These are phyloP conservation scores for Ophion ellenae DNA, from an alignment of 2,888 invertebrate species.

Conservation along the genomic window DNA sequence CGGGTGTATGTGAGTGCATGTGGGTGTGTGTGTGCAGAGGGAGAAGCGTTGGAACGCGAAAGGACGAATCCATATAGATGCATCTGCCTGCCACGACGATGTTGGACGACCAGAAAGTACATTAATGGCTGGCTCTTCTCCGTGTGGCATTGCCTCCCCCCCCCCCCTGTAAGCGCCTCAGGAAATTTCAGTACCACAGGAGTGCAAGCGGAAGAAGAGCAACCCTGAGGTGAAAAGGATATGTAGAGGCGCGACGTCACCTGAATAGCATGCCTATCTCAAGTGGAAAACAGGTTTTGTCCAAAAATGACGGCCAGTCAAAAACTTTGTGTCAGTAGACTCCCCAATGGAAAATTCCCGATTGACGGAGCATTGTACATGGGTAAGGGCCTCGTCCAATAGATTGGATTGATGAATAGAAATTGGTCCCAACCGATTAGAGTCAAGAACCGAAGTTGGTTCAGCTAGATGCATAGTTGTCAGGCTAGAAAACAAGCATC, in stretches of 20 bases:
- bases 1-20: not conserved
- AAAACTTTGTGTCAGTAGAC: no score
- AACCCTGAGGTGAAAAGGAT: not conserved
- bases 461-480: no score
- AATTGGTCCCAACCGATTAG: not conserved
- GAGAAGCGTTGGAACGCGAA: conserved; percentile 20
- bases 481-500: no score
- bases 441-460: no score
- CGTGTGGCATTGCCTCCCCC: conserved; percentile 30
- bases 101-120: conserved; percentile 49
- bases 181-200: conserved; percentile 22
- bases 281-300: no score
- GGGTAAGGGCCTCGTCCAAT: no score
- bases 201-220: not conserved
- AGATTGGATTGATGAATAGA: not conserved
- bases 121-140: conserved; percentile 59
- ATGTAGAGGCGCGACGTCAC: not conserved
- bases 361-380: no score
- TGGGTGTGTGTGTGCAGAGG: not conserved
- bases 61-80: conserved; percentile 13
- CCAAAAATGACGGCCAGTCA: no score
- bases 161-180: conserved; percentile 11
- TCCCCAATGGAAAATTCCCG: no score
- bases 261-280: no score
- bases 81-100: conserved; percentile 9